Evolutionary conservation across 1,140 invertebrate genomes (phyloP), one percentile per base, ranked within the genome.

Genomic region (Tetramorium parvispinum): DNA sequence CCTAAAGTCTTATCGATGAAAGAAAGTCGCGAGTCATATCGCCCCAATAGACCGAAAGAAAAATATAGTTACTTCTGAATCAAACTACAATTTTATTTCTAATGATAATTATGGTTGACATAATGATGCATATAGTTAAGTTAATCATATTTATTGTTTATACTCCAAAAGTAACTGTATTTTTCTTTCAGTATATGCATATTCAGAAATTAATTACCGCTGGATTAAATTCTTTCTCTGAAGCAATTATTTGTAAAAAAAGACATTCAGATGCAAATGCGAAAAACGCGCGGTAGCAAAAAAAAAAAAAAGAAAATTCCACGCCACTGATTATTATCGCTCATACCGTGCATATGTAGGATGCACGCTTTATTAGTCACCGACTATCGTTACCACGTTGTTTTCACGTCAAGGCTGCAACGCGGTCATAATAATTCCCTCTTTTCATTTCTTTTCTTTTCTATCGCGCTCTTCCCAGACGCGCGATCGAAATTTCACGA

Each of bases 361-460:
- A 86, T 61, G 66, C 43, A 21, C 53, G 57, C 43, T 32, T 77
- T 86, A 79, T 61, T 51, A 55, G 49, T 65, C 83, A 65, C 27
- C 32, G 43, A 88, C 53, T 61, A 27, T 61, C 53, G 46, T 78
- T 85, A 49, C 43, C 73, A 77, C 59, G 82, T 75, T 61, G 55
- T 76, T 81, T 86, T 76, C 83, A 77, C 83, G 88, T 55, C 57
- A 57, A 86, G 76, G 40, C 27, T 66, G 49, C 61, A n/a, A n/a
- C 51, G 18, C 79, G 63, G 16, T 40, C 21, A 1, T 32, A 32
- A 37, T 51, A 85, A 65, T 85, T 85, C 13, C 21, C 21, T 27
- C 82, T 59, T 68, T 63, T 59, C 16, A 32, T 83, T 61, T 76
- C 37, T 49, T 76, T 51, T 40, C 27, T 85, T 76, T 85, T 24